Evolutionary conservation across 2,888 invertebrate species (phyloP), one percentile per base, ranked within the genome.

Genomic region (Tenthredo scrophulariae): DNA sequence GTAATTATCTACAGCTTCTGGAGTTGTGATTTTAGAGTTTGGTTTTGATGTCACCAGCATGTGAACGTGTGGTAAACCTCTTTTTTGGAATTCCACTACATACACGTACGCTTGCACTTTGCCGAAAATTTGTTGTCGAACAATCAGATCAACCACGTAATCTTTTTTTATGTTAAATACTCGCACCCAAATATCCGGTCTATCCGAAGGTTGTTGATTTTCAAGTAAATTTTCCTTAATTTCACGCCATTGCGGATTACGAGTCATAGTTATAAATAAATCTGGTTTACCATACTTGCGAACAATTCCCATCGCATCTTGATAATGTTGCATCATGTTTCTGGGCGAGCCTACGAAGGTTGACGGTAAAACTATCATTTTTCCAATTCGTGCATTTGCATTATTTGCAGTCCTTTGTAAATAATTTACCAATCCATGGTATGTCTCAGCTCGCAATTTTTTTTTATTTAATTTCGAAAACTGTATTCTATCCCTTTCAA

Each of bases 301-400:
- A n/a, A 87, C 87, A 54, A 87, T 87, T 10, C 85, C 79, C 87
- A 88, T 88, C 37, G 88, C 86, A 85, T 88, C 87, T 84, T 87
- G 88, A 75, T 86, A 88, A 40, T 83, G 54, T 84, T 89, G 86
- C 43, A 83, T 72, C 88, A 88, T 88, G 83, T 87, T 84, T 40
- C 88, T 84, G 6, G 89, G 87, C 6, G 86, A 87, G 9, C 86
- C 87, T 40, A 84, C 75, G 65, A 88, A 88, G 0, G 84, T 86
- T 18, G 87, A 88, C 10, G 87, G 88, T 46, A 88, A 82, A 46
- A 88, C 86, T 7, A 87, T n/a, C 72, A 86, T 85, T 85, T 77
- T 79, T n/a, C 85, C 86, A 29, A 86, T 29, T 37, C 54, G 77
- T 40, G 29, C 74, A 70, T 85, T 84, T 43, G 65, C 37, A 26